These are phyloP conservation scores for Hyposmocoma kahamanoa DNA, from an alignment of 1,140 invertebrate species.

Conservation along the genomic window DNA sequence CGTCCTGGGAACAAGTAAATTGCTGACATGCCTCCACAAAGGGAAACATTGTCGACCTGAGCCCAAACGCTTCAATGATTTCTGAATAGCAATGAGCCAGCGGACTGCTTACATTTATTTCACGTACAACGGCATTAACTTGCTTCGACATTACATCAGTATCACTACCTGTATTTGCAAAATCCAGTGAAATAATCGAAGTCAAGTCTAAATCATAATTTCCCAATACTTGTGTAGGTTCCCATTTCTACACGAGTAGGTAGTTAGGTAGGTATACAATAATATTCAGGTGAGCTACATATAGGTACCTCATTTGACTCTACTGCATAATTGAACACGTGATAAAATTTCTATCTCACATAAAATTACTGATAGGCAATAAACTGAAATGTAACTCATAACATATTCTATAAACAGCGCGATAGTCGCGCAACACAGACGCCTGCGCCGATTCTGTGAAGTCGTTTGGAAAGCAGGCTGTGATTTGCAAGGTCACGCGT, in stretches of 20 bases:
- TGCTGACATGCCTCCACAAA: not conserved
- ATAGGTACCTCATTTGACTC: too few relatives aligned
- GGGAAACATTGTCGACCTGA: not conserved
- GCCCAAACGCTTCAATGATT: slow-evolving; percentile 15
- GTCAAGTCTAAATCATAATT: too few relatives aligned
- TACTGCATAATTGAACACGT: not conserved
- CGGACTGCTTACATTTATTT: slow-evolving; percentile 12
- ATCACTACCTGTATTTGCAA: not conserved
- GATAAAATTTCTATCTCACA: not conserved
- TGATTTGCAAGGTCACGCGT: slow-evolving; percentile 72
- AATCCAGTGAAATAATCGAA: too few relatives aligned
- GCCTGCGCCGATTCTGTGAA: slow-evolving; percentile 59
- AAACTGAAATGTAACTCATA: slow-evolving; percentile 63
- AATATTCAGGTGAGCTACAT: too few relatives aligned
- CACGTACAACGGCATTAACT: slow-evolving; percentile 13
- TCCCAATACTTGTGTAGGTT: too few relatives aligned
- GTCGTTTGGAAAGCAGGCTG: slow-evolving; percentile 72
- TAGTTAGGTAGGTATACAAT: too few relatives aligned
- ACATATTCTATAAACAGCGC: slow-evolving; percentile 64
- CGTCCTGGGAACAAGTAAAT: slow-evolving; percentile 26
- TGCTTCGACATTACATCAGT: slow-evolving; percentile 7
- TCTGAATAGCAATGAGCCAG: slow-evolving; percentile 24
- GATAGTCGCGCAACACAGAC: slow-evolving; percentile 61
- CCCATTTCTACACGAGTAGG: too few relatives aligned
- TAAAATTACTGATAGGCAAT: slow-evolving; percentile 23